Base-by-base conservation (phyloP, 2,888 invertebrate species). In the Girardia tigrina region DNA sequence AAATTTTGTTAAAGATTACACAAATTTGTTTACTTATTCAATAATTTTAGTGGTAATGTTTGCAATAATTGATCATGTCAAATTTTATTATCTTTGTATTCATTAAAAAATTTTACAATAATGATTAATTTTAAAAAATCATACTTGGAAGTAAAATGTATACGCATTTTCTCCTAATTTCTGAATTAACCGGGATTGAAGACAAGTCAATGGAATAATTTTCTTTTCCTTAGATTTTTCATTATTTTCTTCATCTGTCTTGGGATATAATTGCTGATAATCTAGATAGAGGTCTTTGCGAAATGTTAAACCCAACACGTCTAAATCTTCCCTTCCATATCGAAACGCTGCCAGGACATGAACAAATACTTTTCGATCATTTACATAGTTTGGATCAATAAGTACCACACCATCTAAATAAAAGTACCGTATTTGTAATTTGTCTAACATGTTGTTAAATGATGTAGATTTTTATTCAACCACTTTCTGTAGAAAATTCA, bases 321-420 rank as follows among this genome's bases (percentile, higher is more conserved):
- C 98, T 80, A 98, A 87, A 86, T 99, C 98, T 85, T 98, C 98
- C 69, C 98, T 88, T 0, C 98, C 98, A 84, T 98, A 98, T 77
- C 97, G 89, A 87, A 98, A 98, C 42, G 95, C 97, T 27, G 97
- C 95, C 81, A 97, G 86, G 29, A 98, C 92, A 82, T 95, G 94
- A 0, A 94, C 95, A 84, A 91, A 97, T 42, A 97, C 94, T 86
- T 94, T 94, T 77, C 93, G 88, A 80, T 93, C 92, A 84, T 94
- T 93, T 75, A 95, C 90, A 85, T 94, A 97, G 80, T 97, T 95
- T 0, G 95, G 94, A 85, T 98, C 98, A 80, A 98, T 91, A 78
- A 98, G 87, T 20, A 98, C 94, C 77, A 98, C 97, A 36, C 98
- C 98, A 87, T 98, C 97, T 75, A n/a, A 4, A 56, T 20, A 36